phyloP scores from a whole-genome alignment of 2,113 vertebrate genomes.

The Pluvialis apricaria region DNA sequence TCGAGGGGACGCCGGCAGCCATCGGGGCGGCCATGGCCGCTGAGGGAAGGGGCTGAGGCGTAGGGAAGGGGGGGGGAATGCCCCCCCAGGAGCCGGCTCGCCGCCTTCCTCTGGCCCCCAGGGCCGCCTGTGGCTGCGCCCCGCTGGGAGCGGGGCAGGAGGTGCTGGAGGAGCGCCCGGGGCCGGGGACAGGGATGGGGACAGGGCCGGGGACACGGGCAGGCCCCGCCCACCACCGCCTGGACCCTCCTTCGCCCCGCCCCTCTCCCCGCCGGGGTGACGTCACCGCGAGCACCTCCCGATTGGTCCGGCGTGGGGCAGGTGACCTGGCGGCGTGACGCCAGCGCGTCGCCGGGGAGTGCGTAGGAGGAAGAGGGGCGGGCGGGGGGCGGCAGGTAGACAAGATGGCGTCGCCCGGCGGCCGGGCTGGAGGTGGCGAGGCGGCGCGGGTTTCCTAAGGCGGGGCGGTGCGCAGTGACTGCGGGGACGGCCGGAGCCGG shows the following conservation, averaged over 20 bases:
- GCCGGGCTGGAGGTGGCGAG: background rate
- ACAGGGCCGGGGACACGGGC: too few relatives aligned
- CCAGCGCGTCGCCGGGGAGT: background rate
- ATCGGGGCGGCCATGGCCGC: rapidly evolving
- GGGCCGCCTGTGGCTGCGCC: too few relatives aligned
- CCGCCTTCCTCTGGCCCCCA: background rate
- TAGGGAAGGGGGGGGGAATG: too few relatives aligned
- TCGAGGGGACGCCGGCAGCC: background rate
- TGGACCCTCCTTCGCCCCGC: too few relatives aligned
- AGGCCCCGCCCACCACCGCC: too few relatives aligned
- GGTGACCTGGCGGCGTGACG: background rate
- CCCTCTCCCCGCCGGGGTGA: rapidly evolving
- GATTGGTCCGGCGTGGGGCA: background rate
- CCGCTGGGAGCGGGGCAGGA: background rate
- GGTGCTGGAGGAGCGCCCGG: rapidly evolving
- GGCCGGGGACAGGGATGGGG: background rate
- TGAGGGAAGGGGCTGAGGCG: background rate
- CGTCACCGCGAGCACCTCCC: rapidly evolving
- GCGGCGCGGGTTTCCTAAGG: background rate
- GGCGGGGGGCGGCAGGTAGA: background rate
- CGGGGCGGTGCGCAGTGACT: background rate
- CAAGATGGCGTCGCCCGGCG: slow-evolving; percentile 43
- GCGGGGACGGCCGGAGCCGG: background rate
- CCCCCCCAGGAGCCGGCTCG: rapidly evolving
- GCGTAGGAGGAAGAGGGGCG: background rate